A percentile compares a stretch with the other conserved stretches of the same genome.
phyloP scores from a whole-genome alignment of 2,113 vertebrate genomes.

The Thamnaconus septentrionalis region DNA sequence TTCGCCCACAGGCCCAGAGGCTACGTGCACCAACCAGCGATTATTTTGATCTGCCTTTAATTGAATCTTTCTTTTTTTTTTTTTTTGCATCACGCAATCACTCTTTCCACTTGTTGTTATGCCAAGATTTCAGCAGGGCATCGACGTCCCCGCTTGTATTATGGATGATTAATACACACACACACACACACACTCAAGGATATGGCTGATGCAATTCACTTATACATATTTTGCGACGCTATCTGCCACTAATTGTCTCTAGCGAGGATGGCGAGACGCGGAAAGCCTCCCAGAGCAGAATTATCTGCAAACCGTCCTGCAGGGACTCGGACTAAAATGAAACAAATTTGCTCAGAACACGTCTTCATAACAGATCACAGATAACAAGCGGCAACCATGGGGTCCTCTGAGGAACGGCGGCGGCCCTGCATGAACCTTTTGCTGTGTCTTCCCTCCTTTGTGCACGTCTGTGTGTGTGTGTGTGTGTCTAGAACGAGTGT shows the following conservation, averaged over 20 bases:
- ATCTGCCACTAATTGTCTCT: constrained; percentile 46
- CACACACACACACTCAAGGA: neutral
- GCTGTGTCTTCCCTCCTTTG: constrained; percentile 29
- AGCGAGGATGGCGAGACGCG: constrained; percentile 17
- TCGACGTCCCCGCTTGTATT: neutral
- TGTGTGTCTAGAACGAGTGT: constrained; percentile 47
- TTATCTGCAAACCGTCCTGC: constrained; percentile 44
- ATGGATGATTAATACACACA: constrained; percentile 10
- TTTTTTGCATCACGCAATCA: constrained; percentile 7
- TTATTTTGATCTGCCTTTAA: constrained; percentile 10
- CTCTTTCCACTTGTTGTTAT: constrained; percentile 3
- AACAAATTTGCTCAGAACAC: constrained; percentile 34
- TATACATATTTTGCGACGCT: constrained; percentile 18
- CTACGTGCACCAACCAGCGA: neutral
- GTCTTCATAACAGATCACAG: constrained; percentile 35
- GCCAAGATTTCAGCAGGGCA: neutral
- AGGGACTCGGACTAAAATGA: constrained; percentile 30
- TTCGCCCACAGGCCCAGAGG: neutral
- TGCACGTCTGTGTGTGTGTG: constrained; percentile 9
- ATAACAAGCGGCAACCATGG: constrained; percentile 20
- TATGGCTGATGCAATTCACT: constrained; percentile 41
- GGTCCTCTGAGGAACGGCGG: constrained; percentile 21
- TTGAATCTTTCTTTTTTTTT: neutral
- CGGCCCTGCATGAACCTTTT: constrained; percentile 13
- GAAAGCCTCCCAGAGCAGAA: constrained; percentile 31